phyloP scores from a whole-genome alignment of 2,888 invertebrate genomes.

The Lysandra bellargus region DNA sequence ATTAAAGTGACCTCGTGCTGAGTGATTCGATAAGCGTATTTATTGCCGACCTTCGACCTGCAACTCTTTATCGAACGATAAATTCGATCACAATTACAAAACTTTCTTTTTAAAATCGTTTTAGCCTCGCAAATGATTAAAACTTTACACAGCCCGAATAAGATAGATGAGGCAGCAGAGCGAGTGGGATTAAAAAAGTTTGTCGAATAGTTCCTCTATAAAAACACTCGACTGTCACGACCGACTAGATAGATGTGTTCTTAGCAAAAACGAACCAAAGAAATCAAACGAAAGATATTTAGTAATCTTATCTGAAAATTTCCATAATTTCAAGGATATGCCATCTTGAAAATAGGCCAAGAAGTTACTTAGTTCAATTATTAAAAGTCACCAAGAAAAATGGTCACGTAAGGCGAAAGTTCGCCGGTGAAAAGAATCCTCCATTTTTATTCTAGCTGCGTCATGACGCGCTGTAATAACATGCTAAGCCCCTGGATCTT shows the following conservation, averaged over 20 bases:
- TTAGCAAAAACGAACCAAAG: not conserved
- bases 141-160: constrained; percentile 10
- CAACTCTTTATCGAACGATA: constrained; percentile 7
- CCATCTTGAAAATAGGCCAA: not conserved
- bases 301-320: not conserved
- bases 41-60: constrained; percentile 10
- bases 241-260: constrained; percentile 14
- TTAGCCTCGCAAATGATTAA: constrained; percentile 4
- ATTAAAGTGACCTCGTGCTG: constrained; percentile 5
- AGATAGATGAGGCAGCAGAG: not conserved
- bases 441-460: constrained; percentile 60
- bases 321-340: not conserved
- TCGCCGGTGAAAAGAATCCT: constrained; percentile 48
- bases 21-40: constrained; percentile 24
- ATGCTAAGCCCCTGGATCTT: constrained; percentile 33
- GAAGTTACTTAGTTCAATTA: constrained; percentile 25
- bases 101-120: constrained; percentile 13
- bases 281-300: not conserved
- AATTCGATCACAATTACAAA: constrained; percentile 1
- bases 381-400: constrained; percentile 33
- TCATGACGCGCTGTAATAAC: constrained; percentile 53
- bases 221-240: not conserved
- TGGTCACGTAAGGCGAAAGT: constrained; percentile 39
- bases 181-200: constrained; percentile 16
- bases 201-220: not conserved